These are phyloP conservation scores for Solenodon paradoxus DNA, from an alignment of 2,113 vertebrate genomes.

Conservation along the genomic window DNA sequence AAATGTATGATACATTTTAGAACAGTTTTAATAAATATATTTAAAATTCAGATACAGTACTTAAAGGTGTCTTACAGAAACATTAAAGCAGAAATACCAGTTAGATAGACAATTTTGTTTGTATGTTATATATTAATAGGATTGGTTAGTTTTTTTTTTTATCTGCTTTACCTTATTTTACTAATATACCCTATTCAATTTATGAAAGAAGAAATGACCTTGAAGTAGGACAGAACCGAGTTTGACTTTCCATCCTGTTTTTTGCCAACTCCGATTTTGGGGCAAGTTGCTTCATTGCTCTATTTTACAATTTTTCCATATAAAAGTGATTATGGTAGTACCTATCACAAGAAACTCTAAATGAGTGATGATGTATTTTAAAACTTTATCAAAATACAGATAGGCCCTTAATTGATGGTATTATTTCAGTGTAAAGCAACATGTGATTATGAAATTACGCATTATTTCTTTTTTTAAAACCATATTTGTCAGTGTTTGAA, in stretches of 20 bases:
- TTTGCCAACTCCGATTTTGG: background rate
- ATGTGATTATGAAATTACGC: background rate
- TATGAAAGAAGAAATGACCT: background rate
- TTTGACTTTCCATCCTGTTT: background rate
- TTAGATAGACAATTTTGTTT: background rate
- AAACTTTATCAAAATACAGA: background rate
- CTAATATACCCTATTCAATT: background rate
- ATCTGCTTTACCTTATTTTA: background rate
- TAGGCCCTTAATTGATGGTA: background rate
- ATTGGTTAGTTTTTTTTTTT: background rate
- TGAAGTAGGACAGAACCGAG: background rate
- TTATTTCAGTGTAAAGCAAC: background rate
- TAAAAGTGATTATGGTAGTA: background rate
- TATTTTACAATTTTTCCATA: background rate
- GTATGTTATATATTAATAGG: background rate
- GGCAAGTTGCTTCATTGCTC: background rate
- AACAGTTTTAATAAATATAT: background rate
- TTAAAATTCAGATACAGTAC: background rate
- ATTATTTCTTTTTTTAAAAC: conserved; percentile 2
- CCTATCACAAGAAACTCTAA: background rate
- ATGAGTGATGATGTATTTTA: background rate
- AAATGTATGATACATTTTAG: background rate
- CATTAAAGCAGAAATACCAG: background rate
- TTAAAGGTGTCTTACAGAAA: conserved; percentile 21
- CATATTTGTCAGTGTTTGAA: too few relatives aligned